These are phyloP conservation scores for Gnathonemus echidnorhynchus DNA, from an alignment of 2,113 vertebrate species.

Conservation along the genomic window DNA sequence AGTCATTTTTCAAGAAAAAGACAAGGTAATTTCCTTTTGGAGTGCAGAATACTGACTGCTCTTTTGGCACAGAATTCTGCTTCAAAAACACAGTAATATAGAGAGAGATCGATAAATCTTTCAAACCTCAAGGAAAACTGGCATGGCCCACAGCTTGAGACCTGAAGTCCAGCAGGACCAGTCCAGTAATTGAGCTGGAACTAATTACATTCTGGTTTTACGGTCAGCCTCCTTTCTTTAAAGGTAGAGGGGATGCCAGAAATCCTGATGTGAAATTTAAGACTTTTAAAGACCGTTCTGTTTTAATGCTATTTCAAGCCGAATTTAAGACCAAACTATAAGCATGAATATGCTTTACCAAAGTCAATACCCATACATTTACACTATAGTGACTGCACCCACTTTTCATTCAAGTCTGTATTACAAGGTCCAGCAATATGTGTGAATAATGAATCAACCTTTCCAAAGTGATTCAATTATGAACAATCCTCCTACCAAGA, in stretches of 20 bases:
- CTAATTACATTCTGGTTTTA: background rate
- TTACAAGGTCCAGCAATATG: background rate
- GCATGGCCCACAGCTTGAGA: background rate
- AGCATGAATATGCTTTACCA: background rate
- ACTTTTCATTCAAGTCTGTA: background rate
- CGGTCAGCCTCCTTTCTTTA: background rate
- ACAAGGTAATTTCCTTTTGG: background rate
- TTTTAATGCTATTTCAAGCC: background rate
- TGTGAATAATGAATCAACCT: background rate
- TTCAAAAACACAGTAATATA: background rate
- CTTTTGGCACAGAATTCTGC: background rate
- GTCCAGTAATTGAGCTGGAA: background rate
- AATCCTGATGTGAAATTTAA: background rate
- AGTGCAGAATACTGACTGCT: background rate
- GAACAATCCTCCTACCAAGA: background rate
- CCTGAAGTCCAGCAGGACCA: background rate
- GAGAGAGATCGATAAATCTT: background rate
- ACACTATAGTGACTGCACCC: background rate
- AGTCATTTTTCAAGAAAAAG: background rate
- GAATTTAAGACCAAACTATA: background rate
- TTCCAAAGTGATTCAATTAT: background rate
- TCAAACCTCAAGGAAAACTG: background rate
- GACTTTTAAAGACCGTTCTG: too few relatives aligned
- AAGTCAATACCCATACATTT: background rate
- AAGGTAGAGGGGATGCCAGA: background rate